A percentile compares a stretch with the other conserved stretches of the same genome.
Conservation (phyloP, 1,140 invertebrate species). For the Chrysopa pallens region DNA sequence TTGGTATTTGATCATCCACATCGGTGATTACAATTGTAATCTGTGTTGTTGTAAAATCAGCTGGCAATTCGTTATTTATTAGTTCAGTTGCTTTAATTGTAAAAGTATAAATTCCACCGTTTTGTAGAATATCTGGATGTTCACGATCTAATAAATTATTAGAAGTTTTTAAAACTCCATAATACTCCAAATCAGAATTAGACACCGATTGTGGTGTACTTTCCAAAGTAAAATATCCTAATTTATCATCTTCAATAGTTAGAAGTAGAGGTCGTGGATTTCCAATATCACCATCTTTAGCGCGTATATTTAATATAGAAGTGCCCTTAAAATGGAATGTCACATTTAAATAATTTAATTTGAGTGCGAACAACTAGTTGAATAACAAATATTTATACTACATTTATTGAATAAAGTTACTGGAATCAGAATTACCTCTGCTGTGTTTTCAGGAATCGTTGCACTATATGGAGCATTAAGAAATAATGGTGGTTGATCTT, state of each 20-base stretch:
- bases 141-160: slow-evolving; percentile 51
- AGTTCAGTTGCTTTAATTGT: slow-evolving; percentile 54
- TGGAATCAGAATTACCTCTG: slow-evolving; percentile 32
- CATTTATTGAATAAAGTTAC: too few relatives aligned
- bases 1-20: slow-evolving; percentile 63
- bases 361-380: background rate
- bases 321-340: slow-evolving; percentile 26
- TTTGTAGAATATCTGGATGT: slow-evolving; percentile 47
- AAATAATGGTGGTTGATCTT: slow-evolving; percentile 64
- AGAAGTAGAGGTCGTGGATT: slow-evolving; percentile 44
- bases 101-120: slow-evolving; percentile 62
- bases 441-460: slow-evolving; percentile 52
- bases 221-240: slow-evolving; percentile 46
- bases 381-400: too few relatives aligned
- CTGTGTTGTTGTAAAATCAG: slow-evolving; percentile 42
- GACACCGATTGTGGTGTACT: slow-evolving; percentile 27
- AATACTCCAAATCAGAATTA: slow-evolving; percentile 9
- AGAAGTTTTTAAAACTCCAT: slow-evolving; percentile 35
- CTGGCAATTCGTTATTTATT: slow-evolving; percentile 48
- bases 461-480: slow-evolving; percentile 61
- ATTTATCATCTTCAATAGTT: slow-evolving; percentile 43
- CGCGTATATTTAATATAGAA: slow-evolving; percentile 44
- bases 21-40: slow-evolving; percentile 68
- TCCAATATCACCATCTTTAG: slow-evolving; percentile 59
- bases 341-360: background rate